These are phyloP conservation scores for Helostoma temminkii DNA, from an alignment of 2,797 vertebrate genomes.

Conservation along the genomic window DNA sequence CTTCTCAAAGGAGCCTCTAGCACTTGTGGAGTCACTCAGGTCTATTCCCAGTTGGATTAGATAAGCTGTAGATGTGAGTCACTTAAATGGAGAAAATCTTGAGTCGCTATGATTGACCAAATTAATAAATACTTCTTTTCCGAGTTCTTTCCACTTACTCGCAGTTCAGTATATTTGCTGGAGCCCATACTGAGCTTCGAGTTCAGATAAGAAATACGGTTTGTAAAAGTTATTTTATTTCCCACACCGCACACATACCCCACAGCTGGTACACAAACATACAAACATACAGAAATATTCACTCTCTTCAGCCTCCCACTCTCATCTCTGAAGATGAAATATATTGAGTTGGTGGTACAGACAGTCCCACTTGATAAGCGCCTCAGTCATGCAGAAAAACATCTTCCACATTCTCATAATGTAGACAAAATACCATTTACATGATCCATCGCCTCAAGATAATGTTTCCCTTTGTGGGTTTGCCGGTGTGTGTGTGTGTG, in stretches of 20 bases:
- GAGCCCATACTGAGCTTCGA: constrained; percentile 13
- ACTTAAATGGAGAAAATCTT: constrained; percentile 8
- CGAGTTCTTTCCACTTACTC: background rate
- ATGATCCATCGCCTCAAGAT: constrained; percentile 82
- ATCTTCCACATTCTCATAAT: constrained; percentile 80
- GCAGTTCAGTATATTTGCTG: constrained; percentile 1
- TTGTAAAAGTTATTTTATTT: constrained; percentile 46
- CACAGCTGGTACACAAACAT: constrained; percentile 49
- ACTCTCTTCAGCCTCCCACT: constrained; percentile 50
- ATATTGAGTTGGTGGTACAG: constrained; percentile 76
- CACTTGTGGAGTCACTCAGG: background rate
- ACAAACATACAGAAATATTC: constrained; percentile 54
- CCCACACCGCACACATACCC: constrained; percentile 24
- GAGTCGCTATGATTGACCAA: constrained; percentile 11
- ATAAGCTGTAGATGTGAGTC: constrained; percentile 7
- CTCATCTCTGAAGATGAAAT: constrained; percentile 76
- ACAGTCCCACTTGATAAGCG: constrained; percentile 80
- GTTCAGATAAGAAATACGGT: constrained; percentile 39
- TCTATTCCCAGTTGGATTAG: background rate
- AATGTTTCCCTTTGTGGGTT: constrained; percentile 76
- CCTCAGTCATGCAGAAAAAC: constrained; percentile 81
- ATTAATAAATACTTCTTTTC: constrained; percentile 9
- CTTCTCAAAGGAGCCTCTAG: background rate
- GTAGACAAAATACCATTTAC: constrained; percentile 82
- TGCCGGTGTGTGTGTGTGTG: constrained; percentile 40